Evolutionary conservation across 2,797 vertebrate genomes (phyloP).

Genomic region (Rallus crepitans): DNA sequence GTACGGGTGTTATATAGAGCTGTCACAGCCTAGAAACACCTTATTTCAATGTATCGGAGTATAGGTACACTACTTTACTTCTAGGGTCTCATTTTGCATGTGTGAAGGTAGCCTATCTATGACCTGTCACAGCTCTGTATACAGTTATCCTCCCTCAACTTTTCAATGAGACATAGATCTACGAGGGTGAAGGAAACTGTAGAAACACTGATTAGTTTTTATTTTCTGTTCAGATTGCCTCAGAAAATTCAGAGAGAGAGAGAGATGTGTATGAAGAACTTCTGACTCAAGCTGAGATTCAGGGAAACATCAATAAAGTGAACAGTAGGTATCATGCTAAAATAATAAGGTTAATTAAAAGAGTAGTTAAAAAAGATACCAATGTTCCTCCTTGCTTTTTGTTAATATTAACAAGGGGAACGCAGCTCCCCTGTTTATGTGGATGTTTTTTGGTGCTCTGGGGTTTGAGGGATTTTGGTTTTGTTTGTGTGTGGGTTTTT

Average conservation of each 20-base stretch:
- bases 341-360: neutral
- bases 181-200: neutral
- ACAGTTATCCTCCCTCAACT: neutral
- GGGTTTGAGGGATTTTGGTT: too few species aligned
- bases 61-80: neutral
- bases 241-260: constrained; percentile 88
- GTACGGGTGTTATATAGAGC: too few species aligned
- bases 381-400: neutral
- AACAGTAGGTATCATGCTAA: constrained; percentile 84
- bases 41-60: neutral
- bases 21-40: too few species aligned
- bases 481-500: too few species aligned
- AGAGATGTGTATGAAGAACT: constrained; percentile 95
- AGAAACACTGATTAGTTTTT: constrained; percentile 9
- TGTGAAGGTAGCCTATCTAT: neutral
- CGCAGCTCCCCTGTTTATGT: neutral
- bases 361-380: neutral
- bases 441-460: too few species aligned
- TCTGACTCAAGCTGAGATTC: constrained; percentile 97
- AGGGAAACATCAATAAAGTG: constrained; percentile 96
- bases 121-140: neutral
- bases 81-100: neutral
- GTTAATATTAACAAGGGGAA: neutral
- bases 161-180: neutral
- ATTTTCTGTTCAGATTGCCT: constrained; percentile 78